phyloP scores from a whole-genome alignment of 2,113 vertebrate genomes.

The Caracal caracal region DNA sequence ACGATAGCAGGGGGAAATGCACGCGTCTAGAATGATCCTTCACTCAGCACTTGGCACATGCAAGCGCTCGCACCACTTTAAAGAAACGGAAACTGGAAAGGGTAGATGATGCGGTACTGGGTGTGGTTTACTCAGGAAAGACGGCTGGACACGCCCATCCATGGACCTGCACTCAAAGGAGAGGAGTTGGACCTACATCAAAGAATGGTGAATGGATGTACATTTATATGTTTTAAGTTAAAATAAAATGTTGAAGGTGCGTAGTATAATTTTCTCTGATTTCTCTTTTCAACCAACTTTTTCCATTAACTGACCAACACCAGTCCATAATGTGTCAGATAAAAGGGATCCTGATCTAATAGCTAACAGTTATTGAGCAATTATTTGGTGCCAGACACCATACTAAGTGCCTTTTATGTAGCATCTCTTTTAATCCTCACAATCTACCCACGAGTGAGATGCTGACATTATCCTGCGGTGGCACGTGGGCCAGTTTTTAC shows the following conservation, averaged over 20 bases:
- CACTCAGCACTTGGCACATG: not conserved
- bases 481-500: constrained; percentile 15
- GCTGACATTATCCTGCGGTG: not conserved
- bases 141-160: not conserved
- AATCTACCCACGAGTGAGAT: not conserved
- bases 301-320: constrained; percentile 72
- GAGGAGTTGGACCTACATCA: constrained; percentile 68
- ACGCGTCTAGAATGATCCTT: not conserved
- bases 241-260: constrained; percentile 68
- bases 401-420: constrained; percentile 66
- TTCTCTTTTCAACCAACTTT: constrained; percentile 72
- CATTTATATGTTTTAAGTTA: constrained; percentile 66
- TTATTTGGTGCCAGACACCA: constrained; percentile 62
- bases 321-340: constrained; percentile 67
- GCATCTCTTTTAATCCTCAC: constrained; percentile 61
- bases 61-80: not conserved
- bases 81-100: constrained; percentile 39
- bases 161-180: not conserved
- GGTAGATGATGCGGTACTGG: not conserved
- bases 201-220: constrained; percentile 39
- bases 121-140: constrained; percentile 57
- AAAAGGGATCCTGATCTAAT: constrained; percentile 72
- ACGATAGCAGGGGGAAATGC: not conserved
- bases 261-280: constrained; percentile 71
- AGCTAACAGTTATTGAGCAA: constrained; percentile 72